A percentile compares a stretch with the other conserved stretches of the same genome.
Conservation (phyloP, 2,113 vertebrate species). For the Triplophysa dalaica region DNA sequence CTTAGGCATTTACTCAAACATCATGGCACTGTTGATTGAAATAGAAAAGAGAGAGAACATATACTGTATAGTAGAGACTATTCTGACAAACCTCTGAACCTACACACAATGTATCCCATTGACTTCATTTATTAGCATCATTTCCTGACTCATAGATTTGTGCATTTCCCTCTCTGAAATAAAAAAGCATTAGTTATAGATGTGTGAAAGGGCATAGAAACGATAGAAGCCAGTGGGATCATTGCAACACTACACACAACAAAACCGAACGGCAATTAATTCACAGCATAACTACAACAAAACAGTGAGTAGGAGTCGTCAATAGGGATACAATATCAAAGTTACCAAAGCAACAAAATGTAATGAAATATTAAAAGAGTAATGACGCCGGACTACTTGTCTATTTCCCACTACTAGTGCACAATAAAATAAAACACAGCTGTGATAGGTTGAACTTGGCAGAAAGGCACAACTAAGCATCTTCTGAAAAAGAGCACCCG, state of each 20-base stretch:
- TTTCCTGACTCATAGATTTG: constrained; percentile 14
- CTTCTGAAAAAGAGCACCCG: constrained; percentile 42
- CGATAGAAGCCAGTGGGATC: constrained; percentile 50
- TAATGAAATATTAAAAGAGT: constrained; percentile 22
- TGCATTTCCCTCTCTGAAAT: constrained; percentile 29
- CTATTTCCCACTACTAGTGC: constrained; percentile 8
- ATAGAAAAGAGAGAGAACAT: constrained; percentile 10
- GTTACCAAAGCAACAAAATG: constrained; percentile 29
- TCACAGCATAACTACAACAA: constrained; percentile 52
- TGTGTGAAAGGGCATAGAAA: constrained; percentile 13
- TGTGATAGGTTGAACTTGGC: constrained; percentile 61
- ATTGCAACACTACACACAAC: constrained; percentile 43
- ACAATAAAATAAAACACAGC: constrained; percentile 52
- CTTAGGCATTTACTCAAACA: neutral
- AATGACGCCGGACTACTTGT: neutral
- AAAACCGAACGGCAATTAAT: constrained; percentile 52
- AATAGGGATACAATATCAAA: constrained; percentile 45
- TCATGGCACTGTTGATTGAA: neutral
- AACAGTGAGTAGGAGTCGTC: constrained; percentile 40
- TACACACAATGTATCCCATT: constrained; percentile 52
- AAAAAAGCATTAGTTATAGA: constrained; percentile 30
- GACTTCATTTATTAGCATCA: constrained; percentile 47
- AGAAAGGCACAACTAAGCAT: constrained; percentile 49
- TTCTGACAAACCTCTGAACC: constrained; percentile 55
- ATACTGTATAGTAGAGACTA: constrained; percentile 19